These are phyloP conservation scores for Calosoma granatense DNA, from an alignment of 1,140 invertebrate genomes.

Conservation along the genomic window DNA sequence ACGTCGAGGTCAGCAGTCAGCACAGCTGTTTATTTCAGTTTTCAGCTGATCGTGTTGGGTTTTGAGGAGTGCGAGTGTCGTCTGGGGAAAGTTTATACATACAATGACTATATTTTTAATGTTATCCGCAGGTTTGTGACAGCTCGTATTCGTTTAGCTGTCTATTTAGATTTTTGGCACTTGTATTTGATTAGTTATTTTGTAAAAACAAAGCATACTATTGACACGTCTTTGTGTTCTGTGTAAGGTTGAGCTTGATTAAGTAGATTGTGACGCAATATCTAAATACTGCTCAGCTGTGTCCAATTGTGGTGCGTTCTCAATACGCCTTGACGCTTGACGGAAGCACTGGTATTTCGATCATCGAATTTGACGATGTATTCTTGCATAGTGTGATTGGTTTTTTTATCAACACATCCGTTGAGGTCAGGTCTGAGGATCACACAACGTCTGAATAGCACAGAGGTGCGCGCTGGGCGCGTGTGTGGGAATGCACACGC, in stretches of 20 bases:
- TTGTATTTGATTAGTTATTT: not conserved
- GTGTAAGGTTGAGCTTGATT: constrained; percentile 1
- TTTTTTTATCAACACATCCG: no score
- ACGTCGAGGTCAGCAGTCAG: constrained; percentile 2
- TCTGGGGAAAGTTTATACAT: not conserved
- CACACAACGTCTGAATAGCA: no score
- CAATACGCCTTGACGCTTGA: no score
- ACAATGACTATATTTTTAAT: constrained; percentile 3
- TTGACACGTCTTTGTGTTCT: constrained; percentile 3
- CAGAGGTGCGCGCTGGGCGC: no score
- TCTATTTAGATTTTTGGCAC: not conserved
- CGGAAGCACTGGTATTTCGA: no score
- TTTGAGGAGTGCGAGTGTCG: not conserved
- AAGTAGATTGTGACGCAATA: not conserved
- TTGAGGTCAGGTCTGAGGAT: no score
- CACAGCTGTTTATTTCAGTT: constrained; percentile 13
- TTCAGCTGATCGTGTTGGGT: constrained; percentile 8
- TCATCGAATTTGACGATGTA: no score
- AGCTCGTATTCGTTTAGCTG: not conserved
- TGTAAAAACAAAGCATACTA: constrained; percentile 1
- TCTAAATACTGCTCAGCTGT: not conserved
- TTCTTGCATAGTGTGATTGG: no score
- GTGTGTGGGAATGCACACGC: not conserved
- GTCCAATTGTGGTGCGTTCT: not conserved
- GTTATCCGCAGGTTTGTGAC: not conserved